Percentiles rank a stretch among this genome's conserved stretches.
phyloP scores from a whole-genome alignment of 1,140 invertebrate species.

The Nymphalis io region DNA sequence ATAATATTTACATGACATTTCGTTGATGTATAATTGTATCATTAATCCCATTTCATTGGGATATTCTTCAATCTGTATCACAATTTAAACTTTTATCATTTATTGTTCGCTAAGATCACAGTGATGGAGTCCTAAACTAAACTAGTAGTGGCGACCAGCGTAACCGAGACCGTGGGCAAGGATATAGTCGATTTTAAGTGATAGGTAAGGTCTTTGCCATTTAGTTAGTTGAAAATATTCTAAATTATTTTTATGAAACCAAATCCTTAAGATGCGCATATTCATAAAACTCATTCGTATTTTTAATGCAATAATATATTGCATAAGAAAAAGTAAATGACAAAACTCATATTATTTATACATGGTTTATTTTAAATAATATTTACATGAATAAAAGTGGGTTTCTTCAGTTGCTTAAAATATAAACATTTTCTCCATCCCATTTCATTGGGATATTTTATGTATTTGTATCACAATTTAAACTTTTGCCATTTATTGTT shows the following conservation, averaged over 20 bases:
- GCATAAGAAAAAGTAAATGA: neutral
- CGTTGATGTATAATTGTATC: neutral
- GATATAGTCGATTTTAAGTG: too few relatives aligned
- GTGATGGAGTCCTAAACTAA: neutral
- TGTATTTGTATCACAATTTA: neutral
- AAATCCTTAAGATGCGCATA: too few relatives aligned
- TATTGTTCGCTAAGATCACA: neutral
- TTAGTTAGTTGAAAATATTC: too few relatives aligned
- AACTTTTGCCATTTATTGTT: slow-evolving; percentile 2
- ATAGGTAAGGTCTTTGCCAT: too few relatives aligned
- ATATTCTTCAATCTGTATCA: neutral
- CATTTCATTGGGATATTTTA: neutral
- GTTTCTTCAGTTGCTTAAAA: slow-evolving; percentile 1
- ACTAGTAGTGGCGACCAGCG: slow-evolving; percentile 11
- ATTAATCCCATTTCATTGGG: neutral
- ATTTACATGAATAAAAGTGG: slow-evolving; percentile 18
- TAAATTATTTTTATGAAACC: too few relatives aligned
- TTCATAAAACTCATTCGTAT: too few relatives aligned
- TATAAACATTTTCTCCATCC: neutral
- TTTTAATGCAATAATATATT: too few relatives aligned
- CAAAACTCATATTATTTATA: slow-evolving; percentile 32
- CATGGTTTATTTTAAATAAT: slow-evolving; percentile 15
- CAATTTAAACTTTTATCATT: slow-evolving; percentile 5
- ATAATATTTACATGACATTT: slow-evolving; percentile 22
- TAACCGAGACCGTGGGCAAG: slow-evolving; percentile 11